Evolutionary conservation across 2,888 invertebrate genomes (phyloP), one percentile per base, ranked within the genome.

Genomic region (Cephus runcator): DNA sequence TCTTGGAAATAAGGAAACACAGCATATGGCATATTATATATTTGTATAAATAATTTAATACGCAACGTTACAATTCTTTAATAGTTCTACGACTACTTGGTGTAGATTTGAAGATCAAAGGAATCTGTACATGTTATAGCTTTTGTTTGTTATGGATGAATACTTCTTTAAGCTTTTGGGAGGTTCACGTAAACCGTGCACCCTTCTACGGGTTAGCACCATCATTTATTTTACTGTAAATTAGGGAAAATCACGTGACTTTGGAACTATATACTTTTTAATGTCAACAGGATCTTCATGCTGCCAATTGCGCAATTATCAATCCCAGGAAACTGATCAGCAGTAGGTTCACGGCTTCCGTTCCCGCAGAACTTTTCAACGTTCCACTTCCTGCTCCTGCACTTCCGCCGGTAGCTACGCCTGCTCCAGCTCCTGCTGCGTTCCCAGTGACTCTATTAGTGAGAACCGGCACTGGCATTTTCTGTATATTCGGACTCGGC

Each of bases 1-100:
- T 6, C 6, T 23, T 56, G 15, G 23, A 56, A 56, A 56, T 56
- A 56, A 56, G 23, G 30, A 71, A 12, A 33, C 30, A 30, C 71
- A 40, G 15, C 2, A 6, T 69, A 11, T 30, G 71, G 15, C 3
- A 12, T 33, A 30, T 23, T 56, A 2, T 56, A 56, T 56, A 56
- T 56, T 23, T 56, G 23, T 71, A 71, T 71, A 71, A 71, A 71
- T 71, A 71, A 71, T 71, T 71, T 71, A 71, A 33, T 71, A 15
- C 11, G 15, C 23, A 71, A 71, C 31, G 71, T 69, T 69, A 30
- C 71, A 69, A 69, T 4, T 31, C 30, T 69, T 30, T 15, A 33
- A 33, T 15, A 30, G 15, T 15, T 15, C 31, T 69, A 69, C 12
- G 33, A 15, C 71, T 3, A 69, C 71, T 69, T 11, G 31, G 30